Base-by-base conservation (phyloP, 2,113 vertebrate genomes). In the Oplegnathus fasciatus region DNA sequence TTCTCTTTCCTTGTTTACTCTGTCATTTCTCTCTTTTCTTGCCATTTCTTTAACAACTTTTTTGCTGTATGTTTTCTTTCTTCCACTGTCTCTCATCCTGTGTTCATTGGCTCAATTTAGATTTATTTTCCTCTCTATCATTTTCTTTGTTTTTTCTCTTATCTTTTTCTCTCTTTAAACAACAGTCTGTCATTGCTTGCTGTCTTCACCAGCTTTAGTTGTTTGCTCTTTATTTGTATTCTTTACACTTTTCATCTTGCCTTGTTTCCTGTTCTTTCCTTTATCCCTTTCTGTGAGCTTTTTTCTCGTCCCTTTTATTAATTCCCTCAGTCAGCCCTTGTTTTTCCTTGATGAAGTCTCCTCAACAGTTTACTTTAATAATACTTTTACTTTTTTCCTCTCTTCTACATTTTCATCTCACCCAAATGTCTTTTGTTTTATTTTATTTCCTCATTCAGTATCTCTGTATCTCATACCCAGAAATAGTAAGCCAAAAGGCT, bases 261-360 rank as follows among this genome's bases (percentile, higher is more conserved):
- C 13, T 55, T 69, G 17, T 80, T 46, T 75, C 26, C 30, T 40
- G 76, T 88, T 62, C 46, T 46, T 75, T 44, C 40, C 30, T 34
- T 17, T 58, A 26, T 86, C 54, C 67, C 73, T 57, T 58, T 28
- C 14, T 28, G 0, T 28, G 17, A 28, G 54, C 57, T 30, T 24
- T 74, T 32, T 17, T 71, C 1, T 55, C 24, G 17, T 40, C 6
- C 22, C 6, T 32, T 32, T 83, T 60, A 42, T 83, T 42, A 42
- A 70, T 78, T 40, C 20, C 11, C 26, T 61, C 40, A 42, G 30
- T 80, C 60, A 46, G 57, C 44, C 48, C 20, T 65, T 17, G 57
- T 52, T 28, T 48, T 54, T 62, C n/a, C 48, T 30, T 37, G 11
- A 58, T 58, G 22, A 64, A 64, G 50, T 83, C 40, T 60, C 1